A percentile compares a stretch with the other conserved stretches of the same genome.
Conservation (phyloP, 2,797 vertebrate genomes). For the Melanotaenia trifasciata region DNA sequence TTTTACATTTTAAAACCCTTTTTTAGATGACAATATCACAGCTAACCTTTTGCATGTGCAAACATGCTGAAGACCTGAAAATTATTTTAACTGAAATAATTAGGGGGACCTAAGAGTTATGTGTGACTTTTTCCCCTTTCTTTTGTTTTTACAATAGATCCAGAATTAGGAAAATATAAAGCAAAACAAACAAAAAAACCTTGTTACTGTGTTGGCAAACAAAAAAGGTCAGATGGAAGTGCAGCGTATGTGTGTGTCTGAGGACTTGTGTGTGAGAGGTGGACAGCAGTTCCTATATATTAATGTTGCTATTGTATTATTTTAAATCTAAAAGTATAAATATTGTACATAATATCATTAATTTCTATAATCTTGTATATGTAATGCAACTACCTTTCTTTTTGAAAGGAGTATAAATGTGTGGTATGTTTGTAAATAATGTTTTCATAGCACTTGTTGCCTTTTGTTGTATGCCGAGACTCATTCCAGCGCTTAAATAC, state of each 20-base stretch:
- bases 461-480: conserved; percentile 86
- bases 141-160: conserved; percentile 45
- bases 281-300: conserved; percentile 73
- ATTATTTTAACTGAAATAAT: conserved; percentile 77
- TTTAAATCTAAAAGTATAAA: conserved; percentile 85
- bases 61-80: conserved; percentile 61
- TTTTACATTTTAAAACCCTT: conserved; percentile 36
- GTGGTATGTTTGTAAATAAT: conserved; percentile 90
- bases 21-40: conserved; percentile 60
- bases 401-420: conserved; percentile 92
- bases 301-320: conserved; percentile 82
- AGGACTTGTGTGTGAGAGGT: conserved; percentile 54
- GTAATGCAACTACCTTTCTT: conserved; percentile 98
- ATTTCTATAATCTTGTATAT: conserved; percentile 92
- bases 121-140: conserved; percentile 1
- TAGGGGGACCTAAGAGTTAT: conserved; percentile 43
- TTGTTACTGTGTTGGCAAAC: conserved; percentile 63
- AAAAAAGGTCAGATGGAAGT: conserved; percentile 54
- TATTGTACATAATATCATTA: conserved; percentile 87
- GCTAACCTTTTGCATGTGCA: conserved; percentile 69
- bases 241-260: conserved; percentile 55
- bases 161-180: conserved; percentile 29
- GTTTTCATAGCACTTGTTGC: conserved; percentile 91
- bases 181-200: conserved; percentile 18
- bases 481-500: conserved; percentile 88